phyloP scores from a whole-genome alignment of 2,888 invertebrate genomes.

The Uropetala carovei region DNA sequence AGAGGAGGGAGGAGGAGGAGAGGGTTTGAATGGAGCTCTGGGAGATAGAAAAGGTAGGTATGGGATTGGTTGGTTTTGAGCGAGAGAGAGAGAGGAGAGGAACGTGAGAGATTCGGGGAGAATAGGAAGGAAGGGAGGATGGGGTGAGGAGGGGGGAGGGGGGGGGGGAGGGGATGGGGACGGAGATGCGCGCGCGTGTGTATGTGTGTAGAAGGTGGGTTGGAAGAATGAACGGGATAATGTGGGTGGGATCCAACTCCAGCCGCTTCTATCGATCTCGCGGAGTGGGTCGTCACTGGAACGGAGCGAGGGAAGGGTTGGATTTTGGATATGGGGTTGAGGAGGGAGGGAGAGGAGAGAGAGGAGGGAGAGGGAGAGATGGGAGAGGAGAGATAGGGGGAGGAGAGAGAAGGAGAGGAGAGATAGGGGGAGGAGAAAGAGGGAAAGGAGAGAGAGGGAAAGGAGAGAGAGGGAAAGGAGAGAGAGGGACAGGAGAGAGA shows the following conservation, averaged over 20 bases:
- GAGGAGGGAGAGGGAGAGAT: not conserved
- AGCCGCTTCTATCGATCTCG: conserved; percentile 36
- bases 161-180: not conserved
- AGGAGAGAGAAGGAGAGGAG: not conserved
- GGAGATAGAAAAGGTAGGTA: conserved; percentile 59
- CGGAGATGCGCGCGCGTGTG: not conserved
- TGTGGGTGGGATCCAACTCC: conserved; percentile 46
- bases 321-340: not conserved
- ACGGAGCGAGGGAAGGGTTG: not conserved
- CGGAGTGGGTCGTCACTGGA: conserved; percentile 42
- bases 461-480: not conserved
- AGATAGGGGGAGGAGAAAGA: not conserved
- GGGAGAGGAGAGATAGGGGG: not conserved
- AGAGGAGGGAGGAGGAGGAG: not conserved
- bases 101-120: not conserved
- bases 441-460: not conserved
- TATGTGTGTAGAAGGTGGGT: conserved; percentile 10
- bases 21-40: conserved; percentile 61
- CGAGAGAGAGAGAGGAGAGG: conserved; percentile 1
- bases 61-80: conserved; percentile 56
- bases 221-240: conserved; percentile 62
- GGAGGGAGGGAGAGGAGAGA: not conserved
- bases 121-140: not conserved
- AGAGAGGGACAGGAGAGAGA: not conserved
- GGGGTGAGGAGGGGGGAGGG: not conserved